Conservation (phyloP, 2,797 vertebrate species). For the Crax fasciolata region DNA sequence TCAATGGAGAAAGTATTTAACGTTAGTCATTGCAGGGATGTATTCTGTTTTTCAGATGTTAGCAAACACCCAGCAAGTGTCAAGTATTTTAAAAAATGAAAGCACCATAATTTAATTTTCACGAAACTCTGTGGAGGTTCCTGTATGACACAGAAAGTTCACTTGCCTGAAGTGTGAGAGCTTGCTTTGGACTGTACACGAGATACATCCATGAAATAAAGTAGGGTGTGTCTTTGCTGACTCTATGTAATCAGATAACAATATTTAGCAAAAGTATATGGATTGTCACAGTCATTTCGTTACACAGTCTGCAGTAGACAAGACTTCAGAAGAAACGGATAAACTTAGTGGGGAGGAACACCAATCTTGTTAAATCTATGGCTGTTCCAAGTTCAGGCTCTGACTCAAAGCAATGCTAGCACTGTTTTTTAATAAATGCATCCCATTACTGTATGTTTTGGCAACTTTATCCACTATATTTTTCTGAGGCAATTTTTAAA, state of each 20-base stretch:
- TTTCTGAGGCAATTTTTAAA: background rate
- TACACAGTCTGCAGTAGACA: background rate
- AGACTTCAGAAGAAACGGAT: background rate
- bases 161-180: background rate
- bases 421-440: constrained; percentile 10
- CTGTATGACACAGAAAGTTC: background rate
- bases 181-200: background rate
- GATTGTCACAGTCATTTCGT: background rate
- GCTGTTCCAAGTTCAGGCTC: background rate
- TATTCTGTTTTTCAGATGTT: background rate
- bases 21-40: background rate
- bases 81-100: background rate
- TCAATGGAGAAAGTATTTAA: background rate
- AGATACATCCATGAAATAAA: background rate
- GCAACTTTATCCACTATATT: background rate
- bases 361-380: background rate
- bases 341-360: background rate
- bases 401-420: background rate
- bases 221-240: background rate
- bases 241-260: background rate
- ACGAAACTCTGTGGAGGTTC: background rate
- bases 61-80: background rate
- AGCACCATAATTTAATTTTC: background rate
- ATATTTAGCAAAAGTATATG: background rate
- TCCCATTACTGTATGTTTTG: constrained; percentile 15